Percentiles rank a stretch among this genome's conserved stretches.
These are phyloP conservation scores for Henricia sp. DNA, from an alignment of 53 echinoderm and acorn worm species.

Conservation along the genomic window DNA sequence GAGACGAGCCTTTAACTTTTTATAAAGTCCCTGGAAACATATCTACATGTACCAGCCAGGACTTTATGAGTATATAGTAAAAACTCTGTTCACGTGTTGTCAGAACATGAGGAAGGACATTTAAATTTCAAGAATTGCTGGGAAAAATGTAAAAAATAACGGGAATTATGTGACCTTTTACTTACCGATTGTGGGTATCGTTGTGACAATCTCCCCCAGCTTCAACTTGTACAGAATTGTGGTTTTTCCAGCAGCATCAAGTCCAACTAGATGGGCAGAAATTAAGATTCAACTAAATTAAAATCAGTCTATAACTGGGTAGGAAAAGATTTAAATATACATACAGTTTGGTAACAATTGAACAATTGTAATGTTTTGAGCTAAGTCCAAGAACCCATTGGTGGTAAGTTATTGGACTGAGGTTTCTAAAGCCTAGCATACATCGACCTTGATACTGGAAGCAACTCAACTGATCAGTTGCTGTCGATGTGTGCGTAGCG, in stretches of 20 bases:
- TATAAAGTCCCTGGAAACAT: background rate
- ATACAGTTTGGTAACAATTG: background rate
- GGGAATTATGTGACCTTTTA: background rate
- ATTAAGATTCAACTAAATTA: background rate
- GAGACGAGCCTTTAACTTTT: too few relatives aligned
- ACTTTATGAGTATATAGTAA: background rate
- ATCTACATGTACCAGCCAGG: background rate
- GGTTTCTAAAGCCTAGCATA: too few relatives aligned
- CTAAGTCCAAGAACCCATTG: too few relatives aligned
- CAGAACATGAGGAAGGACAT: too few relatives aligned
- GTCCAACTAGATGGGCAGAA: constrained; percentile 65
- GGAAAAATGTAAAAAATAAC: background rate
- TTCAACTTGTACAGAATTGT: constrained; percentile 97
- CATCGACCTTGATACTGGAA: too few relatives aligned
- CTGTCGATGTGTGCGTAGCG: too few relatives aligned
- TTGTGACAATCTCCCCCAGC: constrained; percentile 96
- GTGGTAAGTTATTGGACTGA: too few relatives aligned
- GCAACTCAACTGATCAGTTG: too few relatives aligned
- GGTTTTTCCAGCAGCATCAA: constrained; percentile 96
- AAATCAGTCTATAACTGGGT: background rate
- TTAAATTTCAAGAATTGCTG: background rate
- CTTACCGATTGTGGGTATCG: constrained; percentile 95
- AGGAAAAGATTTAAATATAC: background rate
- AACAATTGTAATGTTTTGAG: background rate
- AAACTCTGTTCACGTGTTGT: too few relatives aligned